Conservation (phyloP, 2,113 vertebrate genomes). For the Raja brachyura region DNA sequence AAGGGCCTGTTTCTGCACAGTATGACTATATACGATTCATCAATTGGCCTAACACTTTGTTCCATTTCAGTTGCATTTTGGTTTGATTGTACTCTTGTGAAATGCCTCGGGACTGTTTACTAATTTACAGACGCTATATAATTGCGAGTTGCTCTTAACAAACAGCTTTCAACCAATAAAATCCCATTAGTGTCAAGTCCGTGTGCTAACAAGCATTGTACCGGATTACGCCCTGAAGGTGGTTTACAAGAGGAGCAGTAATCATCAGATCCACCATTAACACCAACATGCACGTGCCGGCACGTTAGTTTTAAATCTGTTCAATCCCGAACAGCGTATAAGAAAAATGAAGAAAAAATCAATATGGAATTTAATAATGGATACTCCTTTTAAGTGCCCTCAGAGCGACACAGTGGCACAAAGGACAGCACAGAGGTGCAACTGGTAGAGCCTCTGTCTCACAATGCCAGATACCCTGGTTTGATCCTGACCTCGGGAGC, state of each 20-base stretch:
- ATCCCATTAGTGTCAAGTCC: too few species aligned
- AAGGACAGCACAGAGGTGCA: too few species aligned
- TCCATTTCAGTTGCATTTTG: neutral
- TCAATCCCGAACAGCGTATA: neutral
- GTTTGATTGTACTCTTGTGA: neutral
- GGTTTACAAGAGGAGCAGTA: neutral
- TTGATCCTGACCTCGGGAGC: too few species aligned
- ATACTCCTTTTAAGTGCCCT: too few species aligned
- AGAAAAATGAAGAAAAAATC: neutral
- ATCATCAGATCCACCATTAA: neutral
- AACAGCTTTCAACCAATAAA: neutral
- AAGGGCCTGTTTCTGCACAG: too few species aligned
- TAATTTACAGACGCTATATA: neutral
- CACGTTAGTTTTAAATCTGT: neutral
- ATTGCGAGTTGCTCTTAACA: neutral
- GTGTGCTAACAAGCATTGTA: neutral
- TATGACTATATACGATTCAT: too few species aligned
- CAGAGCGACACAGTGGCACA: too few species aligned
- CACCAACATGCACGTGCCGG: neutral
- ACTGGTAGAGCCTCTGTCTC: too few species aligned
- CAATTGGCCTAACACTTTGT: neutral
- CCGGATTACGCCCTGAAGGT: too few species aligned
- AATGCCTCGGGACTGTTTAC: neutral
- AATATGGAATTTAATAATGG: constrained; percentile 18
- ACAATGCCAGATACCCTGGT: too few species aligned